phyloP scores from a whole-genome alignment of 2,888 invertebrate genomes.

The Dexiosoma caninum region DNA sequence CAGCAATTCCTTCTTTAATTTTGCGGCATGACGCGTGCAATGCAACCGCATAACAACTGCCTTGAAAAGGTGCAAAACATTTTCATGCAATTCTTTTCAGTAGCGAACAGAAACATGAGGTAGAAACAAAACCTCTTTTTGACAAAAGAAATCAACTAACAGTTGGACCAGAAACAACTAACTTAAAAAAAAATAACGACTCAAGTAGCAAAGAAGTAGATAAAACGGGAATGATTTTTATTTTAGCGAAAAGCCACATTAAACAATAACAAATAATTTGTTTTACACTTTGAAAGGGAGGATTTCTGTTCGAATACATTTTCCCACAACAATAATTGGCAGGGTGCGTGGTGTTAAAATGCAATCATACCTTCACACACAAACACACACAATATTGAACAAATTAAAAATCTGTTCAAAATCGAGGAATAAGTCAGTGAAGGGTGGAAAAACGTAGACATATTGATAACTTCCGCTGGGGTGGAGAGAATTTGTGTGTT shows the following conservation, averaged over 20 bases:
- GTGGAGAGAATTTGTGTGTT: slow-evolving; percentile 17
- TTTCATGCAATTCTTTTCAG: neutral
- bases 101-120: neutral
- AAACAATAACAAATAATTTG: slow-evolving; percentile 12
- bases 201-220: slow-evolving; percentile 45
- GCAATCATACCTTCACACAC: neutral
- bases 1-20: too few relatives aligned
- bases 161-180: slow-evolving; percentile 6
- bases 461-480: neutral
- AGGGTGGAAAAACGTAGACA: slow-evolving; percentile 28
- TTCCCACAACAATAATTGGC: slow-evolving; percentile 60
- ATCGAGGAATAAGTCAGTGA: slow-evolving; percentile 21
- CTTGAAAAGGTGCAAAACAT: neutral
- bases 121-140: neutral
- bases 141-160: neutral
- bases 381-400: neutral
- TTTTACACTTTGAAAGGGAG: slow-evolving; percentile 37
- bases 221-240: slow-evolving; percentile 46
- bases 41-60: neutral
- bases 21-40: too few relatives aligned
- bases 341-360: slow-evolving; percentile 53
- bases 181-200: slow-evolving; percentile 55
- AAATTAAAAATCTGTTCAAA: slow-evolving; percentile 54
- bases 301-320: slow-evolving; percentile 15
- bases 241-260: slow-evolving; percentile 28